Base-by-base conservation (phyloP, 2,888 invertebrate genomes). In the Acleris emargana region DNA sequence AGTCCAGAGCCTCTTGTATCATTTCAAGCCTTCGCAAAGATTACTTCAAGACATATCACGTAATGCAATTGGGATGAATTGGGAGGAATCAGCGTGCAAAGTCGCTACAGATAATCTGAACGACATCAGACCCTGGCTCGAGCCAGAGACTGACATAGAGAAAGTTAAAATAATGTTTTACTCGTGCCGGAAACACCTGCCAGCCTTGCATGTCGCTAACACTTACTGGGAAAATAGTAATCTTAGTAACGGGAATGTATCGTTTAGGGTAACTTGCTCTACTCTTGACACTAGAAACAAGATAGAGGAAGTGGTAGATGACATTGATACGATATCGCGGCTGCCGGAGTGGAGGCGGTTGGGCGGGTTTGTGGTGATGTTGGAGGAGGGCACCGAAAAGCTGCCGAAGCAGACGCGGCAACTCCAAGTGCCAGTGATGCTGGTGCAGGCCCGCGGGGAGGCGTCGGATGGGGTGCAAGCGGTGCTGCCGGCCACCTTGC, bases 51-150 rank as follows among this genome's bases (percentile, higher is more conserved):
- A 55, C 1, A 25, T 57, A 17, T 52, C 53, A 42, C 42, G 5
- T 22, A 59, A 63, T 54, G 17, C 3, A 13, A 4, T 45, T 7
- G 2, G 11, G 20, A 57, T 58, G 5, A 32, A 11, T 5, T 47
- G 45, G 13, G 68, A 69, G 18, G 71, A 69, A 11, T 72, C 72
- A 5, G 76, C 76, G 5, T 77, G 76, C 62, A 53, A 62, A 22
- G 73, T 73, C 68, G 67, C 63, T 7, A 9, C 50, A 2, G 5
- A 25, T 1, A 64, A 63, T 20, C 9, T 0, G 5, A 6, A 38
- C 0, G 42, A 32, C 3, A 62, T 69, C 18, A 28, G 57, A 0
- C 1, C 3, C 0, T 71, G 72, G 70, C 13, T 67, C 20, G 3
- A 42, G 58, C n/a, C n/a, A 7, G n/a, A 45, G 5, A 6, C 5